These are phyloP conservation scores for Ursus arctos DNA, from an alignment of 2,113 vertebrate species.

Conservation along the genomic window DNA sequence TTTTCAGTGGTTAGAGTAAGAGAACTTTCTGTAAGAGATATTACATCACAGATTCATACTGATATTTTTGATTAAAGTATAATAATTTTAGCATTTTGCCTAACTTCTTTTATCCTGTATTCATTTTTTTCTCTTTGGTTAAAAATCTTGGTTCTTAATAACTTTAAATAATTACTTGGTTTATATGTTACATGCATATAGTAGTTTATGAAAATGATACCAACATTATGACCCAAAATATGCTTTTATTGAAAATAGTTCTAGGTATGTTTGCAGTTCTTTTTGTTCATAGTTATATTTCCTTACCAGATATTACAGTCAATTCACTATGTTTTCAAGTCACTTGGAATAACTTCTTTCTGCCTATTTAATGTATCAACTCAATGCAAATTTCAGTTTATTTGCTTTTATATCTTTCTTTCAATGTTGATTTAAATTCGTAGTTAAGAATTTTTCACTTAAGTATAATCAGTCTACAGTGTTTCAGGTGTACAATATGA, in stretches of 20 bases:
- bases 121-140: background rate
- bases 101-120: background rate
- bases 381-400: conserved; percentile 4
- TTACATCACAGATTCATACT: background rate
- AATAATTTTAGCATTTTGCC: background rate
- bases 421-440: background rate
- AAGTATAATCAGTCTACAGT: background rate
- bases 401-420: background rate
- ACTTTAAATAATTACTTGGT: background rate
- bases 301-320: background rate
- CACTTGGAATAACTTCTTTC: background rate
- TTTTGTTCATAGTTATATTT: background rate
- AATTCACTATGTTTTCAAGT: background rate
- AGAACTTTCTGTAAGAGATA: background rate
- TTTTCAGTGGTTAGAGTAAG: background rate
- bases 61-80: background rate
- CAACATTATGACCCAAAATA: background rate
- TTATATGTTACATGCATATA: background rate
- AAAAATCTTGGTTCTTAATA: conserved; percentile 10
- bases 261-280: background rate
- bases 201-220: background rate
- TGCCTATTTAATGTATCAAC: background rate
- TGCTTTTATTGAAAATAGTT: background rate
- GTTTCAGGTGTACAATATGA: background rate
- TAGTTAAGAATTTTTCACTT: background rate